These are phyloP conservation scores for Apaloderma vittatum DNA, from an alignment of 2,113 vertebrate genomes.

Conservation along the genomic window DNA sequence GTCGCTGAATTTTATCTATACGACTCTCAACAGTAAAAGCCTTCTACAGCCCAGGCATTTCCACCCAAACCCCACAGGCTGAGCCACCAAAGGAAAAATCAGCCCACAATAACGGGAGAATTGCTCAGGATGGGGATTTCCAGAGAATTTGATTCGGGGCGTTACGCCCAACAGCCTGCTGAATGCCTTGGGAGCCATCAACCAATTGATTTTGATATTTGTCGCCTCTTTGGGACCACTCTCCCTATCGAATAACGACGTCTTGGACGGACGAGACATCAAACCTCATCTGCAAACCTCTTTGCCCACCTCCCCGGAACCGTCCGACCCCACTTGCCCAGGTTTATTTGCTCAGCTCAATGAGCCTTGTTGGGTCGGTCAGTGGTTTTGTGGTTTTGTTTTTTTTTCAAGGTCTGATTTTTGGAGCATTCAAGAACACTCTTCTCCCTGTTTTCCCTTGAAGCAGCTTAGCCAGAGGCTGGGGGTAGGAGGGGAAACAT, in stretches of 20 bases:
- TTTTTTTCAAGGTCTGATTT: neutral
- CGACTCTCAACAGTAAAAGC: neutral
- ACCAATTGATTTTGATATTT: neutral
- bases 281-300: too few species aligned
- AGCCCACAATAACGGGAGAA: accelerated
- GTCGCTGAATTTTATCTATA: accelerated
- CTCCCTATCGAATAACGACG: accelerated
- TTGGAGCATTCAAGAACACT: neutral
- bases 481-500: neutral
- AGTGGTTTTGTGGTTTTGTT: neutral
- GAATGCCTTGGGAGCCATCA: neutral
- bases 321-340: neutral
- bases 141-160: neutral
- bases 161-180: neutral
- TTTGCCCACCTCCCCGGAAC: neutral
- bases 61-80: accelerated
- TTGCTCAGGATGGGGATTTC: neutral
- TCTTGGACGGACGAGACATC: accelerated
- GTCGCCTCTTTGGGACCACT: too few species aligned
- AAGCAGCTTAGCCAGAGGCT: constrained; percentile 56
- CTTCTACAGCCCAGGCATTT: neutral
- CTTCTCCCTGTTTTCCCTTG: constrained; percentile 51
- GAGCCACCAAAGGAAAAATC: neutral
- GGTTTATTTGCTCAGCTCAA: neutral
- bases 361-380: neutral